Evolutionary conservation across 2,888 invertebrate genomes (phyloP), one percentile per base, ranked within the genome.

Genomic region (Netelia inedita): DNA sequence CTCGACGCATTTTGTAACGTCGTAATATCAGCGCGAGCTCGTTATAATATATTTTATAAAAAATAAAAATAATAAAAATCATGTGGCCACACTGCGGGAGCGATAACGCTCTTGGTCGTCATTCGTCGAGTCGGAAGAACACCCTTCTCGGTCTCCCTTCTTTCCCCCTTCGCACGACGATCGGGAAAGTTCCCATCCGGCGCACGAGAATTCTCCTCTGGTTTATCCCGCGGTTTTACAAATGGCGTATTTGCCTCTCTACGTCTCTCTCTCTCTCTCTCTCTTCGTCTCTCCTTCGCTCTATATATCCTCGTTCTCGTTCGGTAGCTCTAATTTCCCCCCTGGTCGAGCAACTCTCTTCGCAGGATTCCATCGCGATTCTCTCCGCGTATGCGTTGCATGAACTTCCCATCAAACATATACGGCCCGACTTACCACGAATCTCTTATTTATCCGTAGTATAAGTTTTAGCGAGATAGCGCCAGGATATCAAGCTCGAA

Each of bases 381-480:
- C 74, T 66, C 73, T 1, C 23, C n/a, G 14, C 19, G 66, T 28
- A n/a, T 55, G 28, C 5, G 14, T 16, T 57, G 61, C 61, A 78
- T 28, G 53, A 57, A 74, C 74, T 80, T 50, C 69, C 65, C 73
- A 65, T 72, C 35, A 55, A 21, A 16, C 35, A 14, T 16, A 63
- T 16, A 63, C 74, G 55, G 35, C 81, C 63, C 16, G 21, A 35
- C 35, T 41, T 55, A 76, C 76, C 71, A 76, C 11, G 65, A 66
- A 82, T 50, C 76, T 82, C 76, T 82, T 65, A 19, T 61, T 46
- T 14, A 55, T 43, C 43, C 46, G 50, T 75, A 65, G 76, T 72
- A 46, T 14, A 78, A 87, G 79, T 87, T 90, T 87, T 85, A 86
- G 83, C 74, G 53, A 73, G 79, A 82, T 83, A 50, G 85, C 63